These are phyloP conservation scores for Acrossocheilus wenchowensis DNA, from an alignment of 2,797 vertebrate species.

Conservation along the genomic window DNA sequence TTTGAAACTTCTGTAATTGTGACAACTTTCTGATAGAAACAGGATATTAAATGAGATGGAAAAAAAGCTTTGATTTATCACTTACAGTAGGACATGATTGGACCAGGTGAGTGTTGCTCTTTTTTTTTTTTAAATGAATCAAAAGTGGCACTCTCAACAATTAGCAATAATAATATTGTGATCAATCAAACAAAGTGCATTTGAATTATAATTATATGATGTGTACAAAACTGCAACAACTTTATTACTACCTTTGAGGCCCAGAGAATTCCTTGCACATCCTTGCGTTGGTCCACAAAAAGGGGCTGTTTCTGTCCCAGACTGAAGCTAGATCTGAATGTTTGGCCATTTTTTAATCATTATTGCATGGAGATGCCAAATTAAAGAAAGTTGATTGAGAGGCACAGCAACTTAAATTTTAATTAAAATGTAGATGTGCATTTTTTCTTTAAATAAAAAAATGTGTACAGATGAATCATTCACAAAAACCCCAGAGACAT, in stretches of 20 bases:
- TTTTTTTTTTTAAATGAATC: too few relatives aligned
- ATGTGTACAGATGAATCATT: neutral
- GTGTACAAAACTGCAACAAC: neutral
- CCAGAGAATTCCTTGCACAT: neutral
- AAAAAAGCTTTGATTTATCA: neutral
- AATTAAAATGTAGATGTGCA: neutral
- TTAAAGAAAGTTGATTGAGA: neutral
- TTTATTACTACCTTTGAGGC: neutral
- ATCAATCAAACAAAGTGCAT: neutral
- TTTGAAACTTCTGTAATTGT: neutral
- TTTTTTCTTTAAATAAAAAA: conserved; percentile 1
- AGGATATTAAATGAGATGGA: neutral
- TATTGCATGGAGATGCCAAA: neutral
- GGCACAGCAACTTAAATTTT: neutral
- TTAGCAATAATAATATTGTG: too few relatives aligned
- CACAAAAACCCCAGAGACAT: neutral
- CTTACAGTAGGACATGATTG: neutral
- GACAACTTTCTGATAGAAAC: neutral
- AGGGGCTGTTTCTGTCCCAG: neutral
- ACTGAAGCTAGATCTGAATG: neutral
- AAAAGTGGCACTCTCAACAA: too few relatives aligned
- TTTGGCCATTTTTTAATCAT: neutral
- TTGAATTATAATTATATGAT: too few relatives aligned
- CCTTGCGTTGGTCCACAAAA: neutral
- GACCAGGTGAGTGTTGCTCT: too few relatives aligned